phyloP scores from a whole-genome alignment of 1,140 invertebrate species.

The Brachionus angularis region DNA sequence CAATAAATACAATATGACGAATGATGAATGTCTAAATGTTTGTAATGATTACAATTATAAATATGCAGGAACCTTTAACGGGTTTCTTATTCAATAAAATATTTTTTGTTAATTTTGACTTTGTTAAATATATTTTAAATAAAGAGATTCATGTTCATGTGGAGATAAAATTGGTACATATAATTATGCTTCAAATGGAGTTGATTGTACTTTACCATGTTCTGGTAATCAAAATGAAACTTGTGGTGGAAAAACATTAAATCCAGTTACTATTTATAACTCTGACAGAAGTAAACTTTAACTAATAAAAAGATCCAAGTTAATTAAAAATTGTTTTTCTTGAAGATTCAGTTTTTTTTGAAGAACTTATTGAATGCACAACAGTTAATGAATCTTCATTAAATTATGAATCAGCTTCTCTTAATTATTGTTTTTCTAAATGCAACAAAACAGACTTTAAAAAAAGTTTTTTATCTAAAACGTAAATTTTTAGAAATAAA shows the following conservation, averaged over 20 bases:
- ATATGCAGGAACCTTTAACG: background rate
- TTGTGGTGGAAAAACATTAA: constrained; percentile 2
- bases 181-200: background rate
- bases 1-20: background rate
- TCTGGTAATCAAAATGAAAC: background rate
- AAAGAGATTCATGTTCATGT: background rate
- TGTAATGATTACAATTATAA: background rate
- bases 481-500: too few relatives aligned
- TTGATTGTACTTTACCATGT: background rate
- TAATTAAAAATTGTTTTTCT: background rate
- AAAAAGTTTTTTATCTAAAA: too few relatives aligned
- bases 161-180: background rate
- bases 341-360: too few relatives aligned
- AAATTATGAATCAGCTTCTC: too few relatives aligned
- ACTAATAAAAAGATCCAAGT: too few relatives aligned
- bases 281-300: background rate
- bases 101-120: too few relatives aligned
- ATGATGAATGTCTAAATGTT: background rate
- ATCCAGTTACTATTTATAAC: background rate
- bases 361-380: too few relatives aligned
- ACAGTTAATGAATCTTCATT: too few relatives aligned
- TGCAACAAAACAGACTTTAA: too few relatives aligned
- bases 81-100: too few relatives aligned
- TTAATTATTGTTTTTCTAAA: too few relatives aligned
- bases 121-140: too few relatives aligned